Conservation (phyloP, 2,797 vertebrate species). For the Myotis pilosus region DNA sequence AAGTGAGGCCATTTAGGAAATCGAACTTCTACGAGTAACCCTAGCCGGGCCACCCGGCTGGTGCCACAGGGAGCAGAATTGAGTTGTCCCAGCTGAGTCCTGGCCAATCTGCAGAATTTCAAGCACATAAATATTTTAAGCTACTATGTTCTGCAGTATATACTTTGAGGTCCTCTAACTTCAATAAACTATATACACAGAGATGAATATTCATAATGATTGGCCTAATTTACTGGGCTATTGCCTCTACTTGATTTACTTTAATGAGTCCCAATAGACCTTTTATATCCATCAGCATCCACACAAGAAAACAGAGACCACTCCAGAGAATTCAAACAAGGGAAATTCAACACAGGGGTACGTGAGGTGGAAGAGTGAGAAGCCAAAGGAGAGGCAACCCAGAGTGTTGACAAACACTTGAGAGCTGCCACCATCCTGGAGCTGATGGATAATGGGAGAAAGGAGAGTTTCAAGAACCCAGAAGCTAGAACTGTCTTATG, state of each 20-base stretch:
- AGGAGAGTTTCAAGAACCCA: not conserved
- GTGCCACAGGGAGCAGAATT: accelerated
- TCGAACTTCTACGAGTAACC: not conserved
- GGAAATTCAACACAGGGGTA: not conserved
- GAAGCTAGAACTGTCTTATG: not conserved
- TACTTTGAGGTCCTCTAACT: not conserved
- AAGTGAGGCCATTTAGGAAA: not conserved
- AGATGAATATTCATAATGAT: not conserved
- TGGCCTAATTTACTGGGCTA: not conserved
- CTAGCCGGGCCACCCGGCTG: not conserved
- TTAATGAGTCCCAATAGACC: not conserved
- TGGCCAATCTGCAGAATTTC: not conserved
- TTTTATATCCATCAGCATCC: not conserved
- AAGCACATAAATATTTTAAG: not conserved
- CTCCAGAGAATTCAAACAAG: not conserved
- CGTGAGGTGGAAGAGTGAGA: not conserved
- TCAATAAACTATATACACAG: not conserved
- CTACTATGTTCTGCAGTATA: not conserved
- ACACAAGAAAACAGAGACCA: not conserved
- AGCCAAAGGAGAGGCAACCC: not conserved
- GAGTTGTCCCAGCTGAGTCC: not conserved
- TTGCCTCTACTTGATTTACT: not conserved
- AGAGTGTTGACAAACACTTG: not conserved
- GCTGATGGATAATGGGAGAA: not conserved
- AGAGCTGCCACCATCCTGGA: not conserved